These are phyloP conservation scores for Diplosoma virens DNA, from an alignment of 23 tunicate genomes.

Conservation along the genomic window DNA sequence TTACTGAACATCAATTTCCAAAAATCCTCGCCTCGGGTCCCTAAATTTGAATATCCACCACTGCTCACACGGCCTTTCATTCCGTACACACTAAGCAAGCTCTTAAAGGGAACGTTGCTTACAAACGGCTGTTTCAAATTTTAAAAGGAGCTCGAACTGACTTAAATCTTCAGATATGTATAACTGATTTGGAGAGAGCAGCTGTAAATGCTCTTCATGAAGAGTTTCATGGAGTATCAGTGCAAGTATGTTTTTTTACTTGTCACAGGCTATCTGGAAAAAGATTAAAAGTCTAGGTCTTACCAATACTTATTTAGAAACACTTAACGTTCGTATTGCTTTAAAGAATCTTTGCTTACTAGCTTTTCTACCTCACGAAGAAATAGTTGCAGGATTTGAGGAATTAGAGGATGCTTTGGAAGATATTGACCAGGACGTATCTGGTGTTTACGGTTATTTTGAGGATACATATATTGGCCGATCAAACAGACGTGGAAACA, in stretches of 20 bases:
- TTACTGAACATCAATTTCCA: too few species aligned
- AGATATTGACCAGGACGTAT: neutral
- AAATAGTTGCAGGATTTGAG: neutral
- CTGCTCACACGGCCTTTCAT: too few species aligned
- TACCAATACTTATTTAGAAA: neutral
- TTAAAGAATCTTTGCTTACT: neutral
- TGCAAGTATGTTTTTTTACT: neutral
- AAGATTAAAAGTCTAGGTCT: neutral
- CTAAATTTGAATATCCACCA: too few species aligned
- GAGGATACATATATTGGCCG: neutral
- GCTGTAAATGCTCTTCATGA: neutral
- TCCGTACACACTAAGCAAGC: neutral
- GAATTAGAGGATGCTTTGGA: neutral
- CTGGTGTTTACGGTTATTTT: neutral
- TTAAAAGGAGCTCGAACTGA: neutral
- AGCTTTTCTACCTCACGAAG: conserved; percentile 8
- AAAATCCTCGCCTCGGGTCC: too few species aligned
- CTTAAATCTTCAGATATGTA: neutral
- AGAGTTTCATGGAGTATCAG: neutral
- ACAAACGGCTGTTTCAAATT: neutral
- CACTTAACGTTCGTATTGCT: neutral
- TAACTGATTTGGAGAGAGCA: neutral
- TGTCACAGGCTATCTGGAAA: neutral
- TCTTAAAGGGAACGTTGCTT: neutral
- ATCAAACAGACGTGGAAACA: neutral